These are phyloP conservation scores for Zonotrichia leucophrys DNA, from an alignment of 2,113 vertebrate genomes.

Conservation along the genomic window DNA sequence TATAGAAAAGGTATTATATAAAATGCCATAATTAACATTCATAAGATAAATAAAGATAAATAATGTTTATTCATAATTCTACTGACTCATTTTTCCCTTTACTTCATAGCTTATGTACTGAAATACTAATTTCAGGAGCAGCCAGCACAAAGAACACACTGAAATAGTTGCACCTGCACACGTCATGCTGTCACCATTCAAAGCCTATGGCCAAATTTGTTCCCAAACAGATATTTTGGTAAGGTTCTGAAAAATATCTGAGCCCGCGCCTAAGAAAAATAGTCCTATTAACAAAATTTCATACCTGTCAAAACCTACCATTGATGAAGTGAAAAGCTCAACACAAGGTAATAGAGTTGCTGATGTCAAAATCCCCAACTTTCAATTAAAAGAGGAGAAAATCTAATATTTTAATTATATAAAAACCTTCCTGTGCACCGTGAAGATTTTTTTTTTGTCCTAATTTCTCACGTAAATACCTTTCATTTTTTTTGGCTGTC, in stretches of 20 bases:
- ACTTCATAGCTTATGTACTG: not conserved
- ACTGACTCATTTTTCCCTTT: not conserved
- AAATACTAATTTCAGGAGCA: not conserved
- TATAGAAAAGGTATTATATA: not conserved
- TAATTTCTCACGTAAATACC: not conserved
- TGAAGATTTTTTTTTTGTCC: not conserved
- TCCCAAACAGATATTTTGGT: not conserved
- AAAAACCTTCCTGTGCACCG: not conserved
- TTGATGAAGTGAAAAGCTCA: not conserved
- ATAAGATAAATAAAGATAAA: constrained; percentile 1
- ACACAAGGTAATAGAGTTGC: not conserved
- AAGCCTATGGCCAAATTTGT: not conserved
- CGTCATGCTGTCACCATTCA: not conserved
- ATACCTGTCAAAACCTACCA: not conserved
- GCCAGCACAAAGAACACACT: not conserved
- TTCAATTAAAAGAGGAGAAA: not conserved
- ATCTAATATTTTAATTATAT: not conserved
- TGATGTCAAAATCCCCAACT: not conserved
- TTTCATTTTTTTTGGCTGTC: not conserved
- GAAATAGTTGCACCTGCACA: not conserved
- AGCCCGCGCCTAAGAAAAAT: not conserved
- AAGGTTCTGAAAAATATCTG: not conserved
- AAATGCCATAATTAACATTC: not conserved
- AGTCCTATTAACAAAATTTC: not conserved
- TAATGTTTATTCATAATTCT: not conserved